Conservation (phyloP, 2,113 vertebrate genomes). For the Hippoglossus stenolepis region DNA sequence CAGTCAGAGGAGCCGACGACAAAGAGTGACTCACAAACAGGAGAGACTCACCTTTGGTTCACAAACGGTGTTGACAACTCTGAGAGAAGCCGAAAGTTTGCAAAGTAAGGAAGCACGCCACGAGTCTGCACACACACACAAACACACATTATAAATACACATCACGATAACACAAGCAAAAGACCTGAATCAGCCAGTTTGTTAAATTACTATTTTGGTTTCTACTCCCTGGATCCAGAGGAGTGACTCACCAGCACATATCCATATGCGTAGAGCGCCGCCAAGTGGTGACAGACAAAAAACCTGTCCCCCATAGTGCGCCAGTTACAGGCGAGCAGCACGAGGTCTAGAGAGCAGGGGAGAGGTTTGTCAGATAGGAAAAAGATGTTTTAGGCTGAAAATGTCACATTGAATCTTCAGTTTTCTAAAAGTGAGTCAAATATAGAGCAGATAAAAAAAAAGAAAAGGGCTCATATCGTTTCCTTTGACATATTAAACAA, state of each 20-base stretch:
- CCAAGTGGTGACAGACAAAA: conserved; percentile 87
- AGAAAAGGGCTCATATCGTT: neutral
- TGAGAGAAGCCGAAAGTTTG: conserved; percentile 87
- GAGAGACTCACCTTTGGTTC: conserved; percentile 81
- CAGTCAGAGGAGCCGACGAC: neutral
- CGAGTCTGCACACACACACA: conserved; percentile 71
- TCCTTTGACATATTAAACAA: neutral
- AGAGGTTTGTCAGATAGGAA: neutral
- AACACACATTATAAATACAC: neutral
- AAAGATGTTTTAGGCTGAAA: neutral
- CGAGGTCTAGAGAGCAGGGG: conserved; percentile 74
- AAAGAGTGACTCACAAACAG: conserved; percentile 51
- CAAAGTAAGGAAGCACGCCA: conserved; percentile 84
- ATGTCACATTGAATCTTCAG: neutral
- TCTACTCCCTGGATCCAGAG: neutral
- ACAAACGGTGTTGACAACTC: conserved; percentile 88
- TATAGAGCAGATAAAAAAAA: too few species aligned
- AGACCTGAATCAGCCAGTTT: neutral
- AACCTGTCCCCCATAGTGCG: conserved; percentile 85
- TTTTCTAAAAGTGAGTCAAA: too few species aligned
- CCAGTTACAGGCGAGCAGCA: conserved; percentile 86
- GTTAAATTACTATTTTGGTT: neutral
- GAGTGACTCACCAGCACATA: conserved; percentile 83
- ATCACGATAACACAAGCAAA: neutral
- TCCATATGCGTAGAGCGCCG: conserved; percentile 87